These are phyloP conservation scores for Lutra lutra DNA, from an alignment of 2,797 vertebrate species.

Conservation along the genomic window DNA sequence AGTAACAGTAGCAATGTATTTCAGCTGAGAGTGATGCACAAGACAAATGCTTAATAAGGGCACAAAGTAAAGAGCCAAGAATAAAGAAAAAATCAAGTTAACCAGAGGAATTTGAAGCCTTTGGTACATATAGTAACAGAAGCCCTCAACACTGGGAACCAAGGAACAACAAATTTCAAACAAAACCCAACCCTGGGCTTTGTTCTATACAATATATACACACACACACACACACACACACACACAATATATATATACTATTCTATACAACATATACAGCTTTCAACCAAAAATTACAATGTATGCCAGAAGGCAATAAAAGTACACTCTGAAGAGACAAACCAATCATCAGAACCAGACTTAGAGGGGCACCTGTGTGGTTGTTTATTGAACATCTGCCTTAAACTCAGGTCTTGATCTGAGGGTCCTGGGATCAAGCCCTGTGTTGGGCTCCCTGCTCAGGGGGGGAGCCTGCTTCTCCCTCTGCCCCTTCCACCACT, in stretches of 20 bases:
- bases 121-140: background rate
- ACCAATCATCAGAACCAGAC: background rate
- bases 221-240: no score
- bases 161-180: background rate
- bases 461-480: no score
- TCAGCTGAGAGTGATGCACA: background rate
- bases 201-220: background rate
- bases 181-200: background rate
- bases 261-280: background rate
- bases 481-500: no score
- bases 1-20: background rate
- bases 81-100: background rate
- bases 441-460: no score
- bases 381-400: no score
- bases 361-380: no score
- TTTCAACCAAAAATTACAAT: background rate
- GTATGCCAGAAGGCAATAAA: background rate
- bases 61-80: background rate
- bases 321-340: background rate
- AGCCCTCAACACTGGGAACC: background rate
- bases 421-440: no score
- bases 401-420: no score
- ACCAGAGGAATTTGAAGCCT: background rate
- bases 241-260: background rate
- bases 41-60: background rate